Evolutionary conservation across 2,797 vertebrate species (phyloP), one percentile per base, ranked within the genome.

Genomic region (Hyperoplus lanceolatus): DNA sequence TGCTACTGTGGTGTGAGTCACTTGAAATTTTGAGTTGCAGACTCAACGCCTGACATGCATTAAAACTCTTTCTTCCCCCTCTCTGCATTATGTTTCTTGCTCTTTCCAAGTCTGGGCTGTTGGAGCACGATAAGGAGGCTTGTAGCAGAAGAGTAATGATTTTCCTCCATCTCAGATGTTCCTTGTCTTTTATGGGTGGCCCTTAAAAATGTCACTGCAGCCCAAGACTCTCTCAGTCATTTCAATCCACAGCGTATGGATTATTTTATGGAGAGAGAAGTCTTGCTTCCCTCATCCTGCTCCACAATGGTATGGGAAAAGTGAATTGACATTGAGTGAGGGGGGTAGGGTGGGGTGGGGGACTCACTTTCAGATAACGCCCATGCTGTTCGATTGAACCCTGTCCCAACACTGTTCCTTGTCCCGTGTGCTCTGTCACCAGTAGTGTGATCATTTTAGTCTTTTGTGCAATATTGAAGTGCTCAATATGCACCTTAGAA

Each of bases 151-250:
- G 71, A 85, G 77, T 86, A 89, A 90, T 81, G 79, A 87, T 90
- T 88, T 89, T 70, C 59, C 65, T 75, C 66, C 74, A 73, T 84
- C 73, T 85, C 63, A 56, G 54, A 80, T 79, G 68, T 77, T 50
- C 53, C 63, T 70, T 59, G 77, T 81, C 68, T 81, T 87, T 88
- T 83, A 89, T 86, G 36, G 74, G 61, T 87, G 86, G 90, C 88
- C 88, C 86, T 77, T 78, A 73, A 89, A 87, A 92, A 88, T 88
- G 82, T 79, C 87, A 89, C 48, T 6, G 75, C 89, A 80, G 75
- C 71, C 74, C 70, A 51, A 18, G 75, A 87, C 83, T 85, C 67
- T 82, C 76, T 86, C 60, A 42, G 55, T 82, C 58, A 71, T 83
- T 88, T 69, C 49, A 68, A 57, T 88, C 59, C 50, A 36, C 53